phyloP scores from a whole-genome alignment of 92 coral and sea anemone species.

The Phenganax marumi region DNA sequence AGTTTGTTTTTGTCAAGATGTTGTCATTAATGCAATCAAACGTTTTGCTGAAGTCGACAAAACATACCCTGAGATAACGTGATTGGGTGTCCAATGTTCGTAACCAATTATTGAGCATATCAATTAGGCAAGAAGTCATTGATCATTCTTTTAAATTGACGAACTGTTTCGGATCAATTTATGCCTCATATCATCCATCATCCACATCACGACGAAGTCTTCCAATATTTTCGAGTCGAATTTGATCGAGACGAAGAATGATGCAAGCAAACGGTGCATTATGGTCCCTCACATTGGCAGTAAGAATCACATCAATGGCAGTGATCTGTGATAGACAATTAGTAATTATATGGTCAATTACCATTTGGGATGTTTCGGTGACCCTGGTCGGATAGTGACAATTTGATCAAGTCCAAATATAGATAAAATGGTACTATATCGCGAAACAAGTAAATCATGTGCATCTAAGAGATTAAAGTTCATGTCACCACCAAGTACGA shows the following conservation, averaged over 20 bases:
- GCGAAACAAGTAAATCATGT: background rate
- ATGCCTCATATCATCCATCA: too few relatives aligned
- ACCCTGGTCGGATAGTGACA: slow-evolving; percentile 31
- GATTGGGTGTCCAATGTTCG: too few relatives aligned
- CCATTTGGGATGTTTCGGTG: background rate
- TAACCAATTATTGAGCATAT: too few relatives aligned
- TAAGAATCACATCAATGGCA: slow-evolving; percentile 12
- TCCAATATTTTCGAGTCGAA: too few relatives aligned
- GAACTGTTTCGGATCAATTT: too few relatives aligned
- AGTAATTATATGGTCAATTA: slow-evolving; percentile 14
- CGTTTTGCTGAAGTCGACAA: too few relatives aligned
- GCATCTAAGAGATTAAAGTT: background rate
- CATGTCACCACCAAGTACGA: background rate
- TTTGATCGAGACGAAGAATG: slow-evolving; percentile 10
- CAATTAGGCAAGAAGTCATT: too few relatives aligned
- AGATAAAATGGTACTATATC: background rate
- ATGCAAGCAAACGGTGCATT: slow-evolving; percentile 39
- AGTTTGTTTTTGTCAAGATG: too few relatives aligned
- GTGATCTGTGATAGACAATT: slow-evolving; percentile 3
- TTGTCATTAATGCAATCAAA: too few relatives aligned
- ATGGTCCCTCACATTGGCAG: slow-evolving; percentile 31
- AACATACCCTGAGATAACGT: too few relatives aligned
- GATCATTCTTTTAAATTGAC: too few relatives aligned
- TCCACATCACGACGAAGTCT: too few relatives aligned
- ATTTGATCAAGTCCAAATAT: background rate